phyloP scores from a whole-genome alignment of 2,888 invertebrate species.

The Andrena camellia region DNA sequence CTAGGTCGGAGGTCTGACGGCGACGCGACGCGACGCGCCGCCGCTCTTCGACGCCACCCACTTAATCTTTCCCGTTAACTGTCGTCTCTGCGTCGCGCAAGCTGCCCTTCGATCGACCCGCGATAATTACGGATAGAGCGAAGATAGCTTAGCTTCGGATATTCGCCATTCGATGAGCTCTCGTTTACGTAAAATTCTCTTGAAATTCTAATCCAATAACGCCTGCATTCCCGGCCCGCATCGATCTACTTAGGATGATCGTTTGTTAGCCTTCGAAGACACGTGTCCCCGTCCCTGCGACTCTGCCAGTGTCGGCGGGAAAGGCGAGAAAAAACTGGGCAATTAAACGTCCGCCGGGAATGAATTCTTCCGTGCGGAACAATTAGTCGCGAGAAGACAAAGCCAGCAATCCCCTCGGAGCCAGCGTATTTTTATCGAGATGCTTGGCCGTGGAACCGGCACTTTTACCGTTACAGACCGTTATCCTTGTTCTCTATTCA shows the following conservation, averaged over 20 bases:
- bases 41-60: conserved; percentile 59
- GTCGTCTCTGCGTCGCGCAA: conserved; percentile 25
- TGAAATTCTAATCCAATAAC: neutral
- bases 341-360: conserved; percentile 76
- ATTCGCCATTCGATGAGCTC: no score
- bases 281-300: conserved; percentile 13
- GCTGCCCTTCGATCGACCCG: conserved; percentile 14
- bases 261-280: conserved; percentile 32
- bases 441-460: neutral
- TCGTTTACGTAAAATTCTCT: neutral
- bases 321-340: conserved; percentile 65
- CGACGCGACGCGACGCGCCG: conserved; percentile 12
- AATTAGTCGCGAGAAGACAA: conserved; percentile 69
- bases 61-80: conserved; percentile 47
- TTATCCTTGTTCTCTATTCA: neutral
- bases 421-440: conserved; percentile 24
- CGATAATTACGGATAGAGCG: conserved; percentile 16
- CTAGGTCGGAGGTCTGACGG: conserved; percentile 46
- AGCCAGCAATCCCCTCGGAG: conserved; percentile 12
- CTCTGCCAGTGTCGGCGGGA: conserved; percentile 2
- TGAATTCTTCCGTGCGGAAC: conserved; percentile 76
- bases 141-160: no score
- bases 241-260: conserved; percentile 37
- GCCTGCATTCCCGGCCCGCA: neutral
- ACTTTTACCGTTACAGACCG: neutral